These are phyloP conservation scores for Drosophila kanekoi DNA, from an alignment of 2,888 invertebrate genomes.

Conservation along the genomic window DNA sequence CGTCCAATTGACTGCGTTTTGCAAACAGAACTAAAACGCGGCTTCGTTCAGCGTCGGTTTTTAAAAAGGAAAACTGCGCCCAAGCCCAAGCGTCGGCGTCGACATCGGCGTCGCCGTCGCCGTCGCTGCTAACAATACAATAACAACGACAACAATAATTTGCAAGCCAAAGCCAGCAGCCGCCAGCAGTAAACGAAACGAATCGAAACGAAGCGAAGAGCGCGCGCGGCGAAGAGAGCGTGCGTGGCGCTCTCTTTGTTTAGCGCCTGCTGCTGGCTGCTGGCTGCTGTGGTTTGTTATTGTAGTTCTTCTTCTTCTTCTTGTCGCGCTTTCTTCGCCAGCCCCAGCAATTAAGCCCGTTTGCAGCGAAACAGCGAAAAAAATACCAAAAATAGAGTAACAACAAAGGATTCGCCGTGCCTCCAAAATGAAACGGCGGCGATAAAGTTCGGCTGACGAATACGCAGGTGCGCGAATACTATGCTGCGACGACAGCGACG, in stretches of 20 bases:
- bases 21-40: conserved; percentile 82
- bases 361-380: conserved; percentile 17
- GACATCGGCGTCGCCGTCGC: conserved; percentile 24
- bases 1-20: conserved; percentile 80
- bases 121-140: conserved; percentile 33
- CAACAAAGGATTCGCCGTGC: conserved; percentile 47
- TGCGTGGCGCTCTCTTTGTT: conserved; percentile 1
- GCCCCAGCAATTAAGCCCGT: conserved; percentile 17
- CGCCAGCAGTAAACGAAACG: conserved; percentile 12
- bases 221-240: conserved; percentile 15
- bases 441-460: conserved; percentile 24
- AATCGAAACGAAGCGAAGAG: conserved; percentile 19
- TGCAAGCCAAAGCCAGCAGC: conserved; percentile 35
- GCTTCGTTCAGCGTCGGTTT: conserved; percentile 57
- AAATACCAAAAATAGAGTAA: conserved; percentile 40
- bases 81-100: conserved; percentile 58
- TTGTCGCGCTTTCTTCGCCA: conserved; percentile 1
- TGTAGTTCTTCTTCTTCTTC: not conserved
- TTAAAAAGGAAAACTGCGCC: conserved; percentile 72
- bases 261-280: conserved; percentile 12
- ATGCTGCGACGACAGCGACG: too few relatives aligned
- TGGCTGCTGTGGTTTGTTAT: conserved; percentile 1
- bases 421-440: not conserved
- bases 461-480: conserved; percentile 30
- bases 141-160: conserved; percentile 13